Conservation (phyloP, 2,113 vertebrate genomes). For the Apistogramma diplotaenia region DNA sequence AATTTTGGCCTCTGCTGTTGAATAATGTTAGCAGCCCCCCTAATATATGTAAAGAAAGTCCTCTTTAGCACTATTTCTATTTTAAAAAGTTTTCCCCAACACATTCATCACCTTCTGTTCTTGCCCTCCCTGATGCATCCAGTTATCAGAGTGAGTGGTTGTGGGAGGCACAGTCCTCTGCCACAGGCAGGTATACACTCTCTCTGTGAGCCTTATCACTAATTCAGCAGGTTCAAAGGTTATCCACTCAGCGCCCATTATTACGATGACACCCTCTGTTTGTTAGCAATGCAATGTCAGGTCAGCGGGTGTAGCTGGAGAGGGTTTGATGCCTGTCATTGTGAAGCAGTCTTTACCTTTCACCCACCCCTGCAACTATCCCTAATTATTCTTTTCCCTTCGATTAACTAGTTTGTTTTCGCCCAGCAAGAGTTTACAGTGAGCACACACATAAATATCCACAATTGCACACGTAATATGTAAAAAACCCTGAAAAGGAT, state of each 20-base stretch:
- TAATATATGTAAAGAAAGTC: not conserved
- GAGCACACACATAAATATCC: not conserved
- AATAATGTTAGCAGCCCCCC: not conserved
- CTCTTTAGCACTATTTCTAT: not conserved
- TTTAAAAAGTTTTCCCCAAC: not conserved
- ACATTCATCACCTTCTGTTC: constrained; percentile 44
- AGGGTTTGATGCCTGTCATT: constrained; percentile 11
- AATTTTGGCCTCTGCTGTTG: not conserved
- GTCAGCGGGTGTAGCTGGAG: not conserved
- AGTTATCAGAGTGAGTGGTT: constrained; percentile 11
- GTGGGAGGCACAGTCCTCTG: constrained; percentile 41
- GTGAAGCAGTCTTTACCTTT: constrained; percentile 5
- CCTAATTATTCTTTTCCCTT: not conserved
- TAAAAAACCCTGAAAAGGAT: not conserved
- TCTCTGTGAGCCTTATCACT: constrained; percentile 30
- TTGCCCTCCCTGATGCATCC: not conserved
- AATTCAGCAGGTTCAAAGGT: constrained; percentile 55
- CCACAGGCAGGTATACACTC: constrained; percentile 7
- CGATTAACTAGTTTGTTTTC: not conserved
- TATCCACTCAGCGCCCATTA: constrained; percentile 45
- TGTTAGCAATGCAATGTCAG: constrained; percentile 29
- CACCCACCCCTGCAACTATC: not conserved
- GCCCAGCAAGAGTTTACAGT: not conserved
- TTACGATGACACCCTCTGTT: constrained; percentile 27
- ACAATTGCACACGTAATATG: not conserved